Conservation (phyloP, 2,797 vertebrate genomes). For the Alcedo quadribrachys region DNA sequence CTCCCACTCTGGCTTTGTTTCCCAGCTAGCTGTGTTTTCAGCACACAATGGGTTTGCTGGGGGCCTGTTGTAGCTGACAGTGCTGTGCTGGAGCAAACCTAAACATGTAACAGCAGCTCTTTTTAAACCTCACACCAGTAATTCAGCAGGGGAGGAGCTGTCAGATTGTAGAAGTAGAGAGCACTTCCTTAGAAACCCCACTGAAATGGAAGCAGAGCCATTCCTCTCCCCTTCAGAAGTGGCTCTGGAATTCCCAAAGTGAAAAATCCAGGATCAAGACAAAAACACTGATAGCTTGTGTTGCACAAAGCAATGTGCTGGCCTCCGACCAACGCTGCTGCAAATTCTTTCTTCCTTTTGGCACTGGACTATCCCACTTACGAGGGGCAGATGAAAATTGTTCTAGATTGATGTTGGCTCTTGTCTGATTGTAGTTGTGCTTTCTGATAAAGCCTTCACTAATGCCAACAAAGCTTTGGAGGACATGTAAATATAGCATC, state of each 20-base stretch:
- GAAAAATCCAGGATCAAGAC: slow-evolving; percentile 8
- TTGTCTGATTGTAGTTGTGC: neutral
- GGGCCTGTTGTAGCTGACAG: neutral
- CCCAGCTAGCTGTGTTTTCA: neutral
- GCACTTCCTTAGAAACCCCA: neutral
- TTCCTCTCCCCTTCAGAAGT: slow-evolving; percentile 8
- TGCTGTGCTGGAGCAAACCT: neutral
- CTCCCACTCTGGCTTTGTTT: neutral
- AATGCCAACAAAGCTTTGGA: neutral
- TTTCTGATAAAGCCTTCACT: neutral
- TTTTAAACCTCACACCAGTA: neutral
- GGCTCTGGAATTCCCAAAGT: neutral
- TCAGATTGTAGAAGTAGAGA: neutral
- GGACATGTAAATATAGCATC: neutral
- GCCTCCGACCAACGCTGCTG: neutral
- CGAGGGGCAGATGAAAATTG: neutral
- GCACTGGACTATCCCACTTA: neutral
- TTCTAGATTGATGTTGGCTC: slow-evolving; percentile 6
- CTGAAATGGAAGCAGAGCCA: slow-evolving; percentile 24
- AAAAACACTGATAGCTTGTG: slow-evolving; percentile 13
- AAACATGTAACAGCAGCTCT: neutral
- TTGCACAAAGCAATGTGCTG: neutral
- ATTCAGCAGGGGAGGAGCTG: neutral
- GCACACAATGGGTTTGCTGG: neutral
- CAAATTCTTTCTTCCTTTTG: slow-evolving; percentile 34